Conservation (phyloP, 1,140 invertebrate genomes). For the Drosophila lacteicornis region DNA sequence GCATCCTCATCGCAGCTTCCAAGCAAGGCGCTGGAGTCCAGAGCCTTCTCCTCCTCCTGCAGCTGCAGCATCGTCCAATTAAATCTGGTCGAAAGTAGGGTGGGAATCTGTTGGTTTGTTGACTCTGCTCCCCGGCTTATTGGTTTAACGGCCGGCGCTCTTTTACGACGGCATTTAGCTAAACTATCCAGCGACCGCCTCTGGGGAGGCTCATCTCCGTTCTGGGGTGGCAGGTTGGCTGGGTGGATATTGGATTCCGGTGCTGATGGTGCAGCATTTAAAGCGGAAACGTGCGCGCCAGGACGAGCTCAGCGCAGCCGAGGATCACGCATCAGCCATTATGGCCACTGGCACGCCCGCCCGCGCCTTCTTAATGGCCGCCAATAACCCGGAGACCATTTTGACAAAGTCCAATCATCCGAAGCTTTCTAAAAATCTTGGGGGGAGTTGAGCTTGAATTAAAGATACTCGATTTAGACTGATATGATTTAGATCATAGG, state of each 20-base stretch:
- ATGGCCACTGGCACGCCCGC: conserved; percentile 52
- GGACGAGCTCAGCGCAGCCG: conserved; percentile 40
- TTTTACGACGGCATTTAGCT: conserved; percentile 79
- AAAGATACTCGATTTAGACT: too few relatives aligned
- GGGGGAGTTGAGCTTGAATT: background rate
- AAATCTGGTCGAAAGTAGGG: conserved; percentile 65
- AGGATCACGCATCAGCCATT: conserved; percentile 65
- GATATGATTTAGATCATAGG: background rate
- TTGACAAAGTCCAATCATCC: conserved; percentile 24
- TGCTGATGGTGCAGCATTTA: conserved; percentile 72
- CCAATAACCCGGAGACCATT: conserved; percentile 13
- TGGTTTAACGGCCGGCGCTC: conserved; percentile 47
- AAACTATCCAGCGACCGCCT: conserved; percentile 61
- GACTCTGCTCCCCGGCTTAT: conserved; percentile 14
- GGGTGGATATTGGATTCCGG: background rate
- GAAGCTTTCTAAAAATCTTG: background rate
- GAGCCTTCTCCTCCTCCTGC: conserved; percentile 2
- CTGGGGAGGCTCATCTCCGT: conserved; percentile 26
- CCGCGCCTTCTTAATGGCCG: conserved; percentile 54
- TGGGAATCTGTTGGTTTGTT: conserved; percentile 42
- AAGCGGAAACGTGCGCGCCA: conserved; percentile 62
- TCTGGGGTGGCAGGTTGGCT: conserved; percentile 10
- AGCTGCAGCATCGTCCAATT: conserved; percentile 56
- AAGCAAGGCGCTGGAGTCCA: background rate
- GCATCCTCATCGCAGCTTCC: conserved; percentile 39